These are phyloP conservation scores for Monomorium pharaonis DNA, from an alignment of 1,140 invertebrate genomes.

Conservation along the genomic window DNA sequence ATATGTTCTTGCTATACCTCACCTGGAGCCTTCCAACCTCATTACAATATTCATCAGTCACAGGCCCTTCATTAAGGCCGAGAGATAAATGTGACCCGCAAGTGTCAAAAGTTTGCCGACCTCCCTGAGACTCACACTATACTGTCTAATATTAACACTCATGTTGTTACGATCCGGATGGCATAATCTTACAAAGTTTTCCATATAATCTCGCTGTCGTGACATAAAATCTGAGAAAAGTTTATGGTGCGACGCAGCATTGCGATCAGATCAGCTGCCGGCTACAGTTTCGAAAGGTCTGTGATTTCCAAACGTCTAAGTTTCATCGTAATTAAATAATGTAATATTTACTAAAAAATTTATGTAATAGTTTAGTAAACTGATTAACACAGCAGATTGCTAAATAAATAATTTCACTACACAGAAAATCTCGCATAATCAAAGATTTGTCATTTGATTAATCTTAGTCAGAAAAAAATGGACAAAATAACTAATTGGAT, in stretches of 20 bases:
- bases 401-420: neutral
- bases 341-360: neutral
- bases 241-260: neutral
- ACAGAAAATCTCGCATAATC: neutral
- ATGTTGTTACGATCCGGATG: slow-evolving; percentile 27
- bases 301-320: neutral
- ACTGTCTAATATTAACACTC: slow-evolving; percentile 43
- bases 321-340: neutral
- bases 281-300: neutral
- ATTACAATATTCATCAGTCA: slow-evolving; percentile 45
- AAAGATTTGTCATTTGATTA: neutral
- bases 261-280: neutral
- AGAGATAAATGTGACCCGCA: slow-evolving; percentile 43
- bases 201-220: slow-evolving; percentile 30
- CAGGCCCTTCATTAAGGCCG: slow-evolving; percentile 35
- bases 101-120: slow-evolving; percentile 54
- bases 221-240: slow-evolving; percentile 20
- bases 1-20: neutral
- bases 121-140: neutral
- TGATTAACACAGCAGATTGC: neutral
- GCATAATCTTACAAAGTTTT: slow-evolving; percentile 48
- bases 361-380: neutral
- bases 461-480: neutral
- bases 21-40: neutral
- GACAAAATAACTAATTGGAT: neutral